phyloP scores from a whole-genome alignment of 2,113 vertebrate species.

The Sigmodon hispidus region DNA sequence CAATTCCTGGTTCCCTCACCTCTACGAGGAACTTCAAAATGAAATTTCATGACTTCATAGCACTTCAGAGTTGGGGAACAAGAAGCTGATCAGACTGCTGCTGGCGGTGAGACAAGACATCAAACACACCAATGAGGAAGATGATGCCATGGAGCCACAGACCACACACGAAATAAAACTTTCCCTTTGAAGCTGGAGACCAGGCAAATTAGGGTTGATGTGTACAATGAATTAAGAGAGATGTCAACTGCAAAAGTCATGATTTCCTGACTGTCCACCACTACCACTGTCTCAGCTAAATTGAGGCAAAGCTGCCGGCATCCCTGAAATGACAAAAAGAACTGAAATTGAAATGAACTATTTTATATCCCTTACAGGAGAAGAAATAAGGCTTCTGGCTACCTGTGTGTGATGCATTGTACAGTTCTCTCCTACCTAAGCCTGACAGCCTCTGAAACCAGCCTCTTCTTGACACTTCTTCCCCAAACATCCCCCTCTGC shows the following conservation, averaged over 20 bases:
- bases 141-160: background rate
- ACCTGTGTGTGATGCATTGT: background rate
- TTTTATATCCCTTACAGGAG: background rate
- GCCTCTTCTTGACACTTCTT: background rate
- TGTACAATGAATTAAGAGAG: background rate
- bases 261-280: background rate
- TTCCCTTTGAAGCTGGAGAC: background rate
- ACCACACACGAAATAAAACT: rapidly evolving
- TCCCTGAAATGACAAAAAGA: background rate
- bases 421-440: background rate
- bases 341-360: background rate
- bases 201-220: background rate
- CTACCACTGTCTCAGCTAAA: background rate
- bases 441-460: background rate
- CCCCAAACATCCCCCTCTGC: background rate
- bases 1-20: background rate
- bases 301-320: background rate
- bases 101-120: background rate
- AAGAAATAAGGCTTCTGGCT: background rate
- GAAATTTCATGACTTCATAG: background rate
- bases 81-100: background rate
- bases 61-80: background rate
- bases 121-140: background rate
- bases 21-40: background rate
- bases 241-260: background rate